A percentile compares a stretch with the other conserved stretches of the same genome.
Evolutionary conservation across 1,140 invertebrate species (phyloP).

Genomic region (Oscheius sp.): DNA sequence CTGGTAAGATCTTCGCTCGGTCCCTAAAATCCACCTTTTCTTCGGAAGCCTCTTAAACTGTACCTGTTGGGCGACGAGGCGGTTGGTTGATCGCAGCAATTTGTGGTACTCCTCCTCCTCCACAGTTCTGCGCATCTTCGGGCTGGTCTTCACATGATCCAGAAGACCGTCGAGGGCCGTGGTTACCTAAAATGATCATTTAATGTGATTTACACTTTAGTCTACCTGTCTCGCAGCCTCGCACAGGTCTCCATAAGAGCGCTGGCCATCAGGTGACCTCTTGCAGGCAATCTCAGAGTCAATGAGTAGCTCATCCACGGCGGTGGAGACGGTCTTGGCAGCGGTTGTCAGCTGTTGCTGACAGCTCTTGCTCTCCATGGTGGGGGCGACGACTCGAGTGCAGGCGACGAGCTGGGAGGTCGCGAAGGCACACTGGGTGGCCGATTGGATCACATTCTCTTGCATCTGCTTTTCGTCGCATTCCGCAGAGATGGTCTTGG

Average conservation of each 20-base stretch:
- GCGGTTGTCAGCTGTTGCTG: slow-evolving; percentile 89
- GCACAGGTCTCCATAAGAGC: slow-evolving; percentile 75
- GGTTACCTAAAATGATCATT: slow-evolving; percentile 70
- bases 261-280: slow-evolving; percentile 29
- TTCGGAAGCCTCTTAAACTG: background rate
- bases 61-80: slow-evolving; percentile 75
- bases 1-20: slow-evolving; percentile 67
- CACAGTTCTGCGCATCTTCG: slow-evolving; percentile 51
- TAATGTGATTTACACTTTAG: slow-evolving; percentile 59
- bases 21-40: slow-evolving; percentile 61
- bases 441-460: slow-evolving; percentile 80
- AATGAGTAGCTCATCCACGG: slow-evolving; percentile 83
- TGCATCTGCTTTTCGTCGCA: slow-evolving; percentile 70
- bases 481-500: slow-evolving; percentile 71
- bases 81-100: slow-evolving; percentile 80
- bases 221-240: slow-evolving; percentile 73
- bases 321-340: slow-evolving; percentile 83
- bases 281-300: slow-evolving; percentile 73
- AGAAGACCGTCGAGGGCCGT: slow-evolving; percentile 83
- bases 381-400: slow-evolving; percentile 78
- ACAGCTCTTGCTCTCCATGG: slow-evolving; percentile 82
- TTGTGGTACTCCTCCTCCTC: slow-evolving; percentile 64
- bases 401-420: slow-evolving; percentile 96
- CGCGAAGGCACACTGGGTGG: slow-evolving; percentile 90
- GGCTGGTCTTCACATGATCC: slow-evolving; percentile 76